These are phyloP conservation scores for Heliconius hermathena DNA, from an alignment of 1,140 invertebrate genomes.

Conservation along the genomic window DNA sequence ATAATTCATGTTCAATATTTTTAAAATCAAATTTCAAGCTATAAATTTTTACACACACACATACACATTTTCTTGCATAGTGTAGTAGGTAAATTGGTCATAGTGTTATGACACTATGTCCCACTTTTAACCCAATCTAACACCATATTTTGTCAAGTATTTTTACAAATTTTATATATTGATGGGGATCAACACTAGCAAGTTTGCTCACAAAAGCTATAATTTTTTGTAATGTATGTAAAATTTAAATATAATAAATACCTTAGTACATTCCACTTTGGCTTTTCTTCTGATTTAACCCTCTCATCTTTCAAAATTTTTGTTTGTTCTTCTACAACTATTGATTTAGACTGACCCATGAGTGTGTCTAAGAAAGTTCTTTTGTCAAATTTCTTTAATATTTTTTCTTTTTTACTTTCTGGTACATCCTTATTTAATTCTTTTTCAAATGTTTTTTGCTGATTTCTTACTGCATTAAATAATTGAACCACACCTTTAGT, in stretches of 20 bases:
- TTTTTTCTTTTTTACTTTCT: conserved; percentile 91
- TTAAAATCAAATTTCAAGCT: neutral
- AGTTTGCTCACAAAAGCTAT: too few species aligned
- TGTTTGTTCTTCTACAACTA: conserved; percentile 81
- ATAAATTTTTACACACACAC: neutral
- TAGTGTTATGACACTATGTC: too few species aligned
- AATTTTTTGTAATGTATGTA: neutral
- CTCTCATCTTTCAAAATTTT: conserved; percentile 75
- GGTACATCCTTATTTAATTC: conserved; percentile 89
- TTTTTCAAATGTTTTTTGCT: conserved; percentile 90
- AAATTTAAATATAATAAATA: conserved; percentile 39
- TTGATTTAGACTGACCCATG: conserved; percentile 87
- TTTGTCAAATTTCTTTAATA: conserved; percentile 91
- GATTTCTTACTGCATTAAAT: conserved; percentile 94
- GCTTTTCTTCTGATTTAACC: conserved; percentile 71
- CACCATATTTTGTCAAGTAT: too few species aligned
- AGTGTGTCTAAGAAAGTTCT: conserved; percentile 91
- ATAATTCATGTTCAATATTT: neutral
- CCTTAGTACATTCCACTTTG: conserved; percentile 83
- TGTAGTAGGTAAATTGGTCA: too few species aligned
- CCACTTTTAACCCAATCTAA: too few species aligned
- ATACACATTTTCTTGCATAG: too few species aligned
- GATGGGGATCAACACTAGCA: too few species aligned
- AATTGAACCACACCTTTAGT: conserved; percentile 95
- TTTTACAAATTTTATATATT: too few species aligned